Conservation (phyloP, 2,113 vertebrate species). For the Lepisosteus oculatus region DNA sequence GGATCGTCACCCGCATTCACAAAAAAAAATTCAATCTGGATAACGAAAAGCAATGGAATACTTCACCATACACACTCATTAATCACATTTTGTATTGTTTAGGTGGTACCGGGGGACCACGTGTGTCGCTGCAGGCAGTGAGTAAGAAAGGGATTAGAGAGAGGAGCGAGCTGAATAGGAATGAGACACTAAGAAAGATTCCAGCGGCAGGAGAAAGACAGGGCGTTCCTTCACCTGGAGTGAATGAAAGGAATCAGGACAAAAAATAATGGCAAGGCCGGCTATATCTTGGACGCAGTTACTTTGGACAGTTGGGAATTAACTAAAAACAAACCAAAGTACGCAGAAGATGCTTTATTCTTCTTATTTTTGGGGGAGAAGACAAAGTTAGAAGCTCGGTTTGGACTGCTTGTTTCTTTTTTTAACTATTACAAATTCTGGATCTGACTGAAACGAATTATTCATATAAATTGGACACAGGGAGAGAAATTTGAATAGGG, state of each 20-base stretch:
- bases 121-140: slow-evolving; percentile 6
- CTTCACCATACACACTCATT: slow-evolving; percentile 25
- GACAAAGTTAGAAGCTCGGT: not conserved
- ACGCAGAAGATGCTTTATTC: not conserved
- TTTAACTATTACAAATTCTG: no score
- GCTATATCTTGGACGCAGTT: slow-evolving; percentile 4
- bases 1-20: no score
- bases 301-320: slow-evolving; percentile 4
- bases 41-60: slow-evolving; percentile 7
- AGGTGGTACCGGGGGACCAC: slow-evolving; percentile 3
- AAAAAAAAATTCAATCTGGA: not conserved
- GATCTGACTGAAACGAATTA: no score
- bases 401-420: not conserved
- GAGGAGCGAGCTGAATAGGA: slow-evolving; percentile 18
- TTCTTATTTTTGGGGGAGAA: not conserved
- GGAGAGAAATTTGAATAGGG: no score
- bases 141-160: not conserved
- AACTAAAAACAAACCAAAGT: not conserved
- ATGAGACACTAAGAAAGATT: slow-evolving; percentile 18
- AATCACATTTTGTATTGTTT: slow-evolving; percentile 35
- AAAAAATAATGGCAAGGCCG: not conserved
- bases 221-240: slow-evolving; percentile 14
- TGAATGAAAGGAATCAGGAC: slow-evolving; percentile 1
- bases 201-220: slow-evolving; percentile 5
- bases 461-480: no score